Base-by-base conservation (phyloP, 2,888 invertebrate genomes). In the Ennomos quercinarius region DNA sequence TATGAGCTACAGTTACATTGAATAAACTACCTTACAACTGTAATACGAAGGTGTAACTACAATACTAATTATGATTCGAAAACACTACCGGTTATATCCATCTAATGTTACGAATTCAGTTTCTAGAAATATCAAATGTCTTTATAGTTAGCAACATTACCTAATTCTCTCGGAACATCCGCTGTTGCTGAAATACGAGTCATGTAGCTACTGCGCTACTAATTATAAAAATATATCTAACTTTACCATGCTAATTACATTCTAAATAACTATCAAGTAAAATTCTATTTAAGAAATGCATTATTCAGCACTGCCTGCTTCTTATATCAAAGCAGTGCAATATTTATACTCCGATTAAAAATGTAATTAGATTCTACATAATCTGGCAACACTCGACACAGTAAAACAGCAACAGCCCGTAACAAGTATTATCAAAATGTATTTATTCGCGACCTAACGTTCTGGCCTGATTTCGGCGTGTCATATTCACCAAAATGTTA, bases 1-100 rank as follows among this genome's bases (percentile, higher is more conserved):
- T 66, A 63, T 71, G 70, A 67, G 64, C 74, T 78, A 77, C 70
- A 68, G 58, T 73, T 74, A 77, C 69, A 75, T 73, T 75, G 51
- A 12, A 49, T 61, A 60, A 61, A 57, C 57, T 43, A 63, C 46
- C 61, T 72, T 71, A 66, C 64, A 59, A 62, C 38, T 64, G 46
- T 42, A 55, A 58, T 56, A 56, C 13, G 57, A 49, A 58, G 36
- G 58, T 35, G 56, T 48, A 44, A 55, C 76, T 78, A 77, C 73
- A 74, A 71, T 74, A 71, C 66, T 65, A 27, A 27, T 27, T 66
- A 72, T 54, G 67, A 68, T 67, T 55, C 59, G 64, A 59, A 72
- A 60, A 70, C 69, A 74, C 70, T 66, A 60, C 59, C 68, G 65
- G 64, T 13, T 61, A 64, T 58, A 46, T 65, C 62, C 55, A 64